These are phyloP conservation scores for Cyclophora albipunctata DNA, from an alignment of 2,888 invertebrate species.

Conservation along the genomic window DNA sequence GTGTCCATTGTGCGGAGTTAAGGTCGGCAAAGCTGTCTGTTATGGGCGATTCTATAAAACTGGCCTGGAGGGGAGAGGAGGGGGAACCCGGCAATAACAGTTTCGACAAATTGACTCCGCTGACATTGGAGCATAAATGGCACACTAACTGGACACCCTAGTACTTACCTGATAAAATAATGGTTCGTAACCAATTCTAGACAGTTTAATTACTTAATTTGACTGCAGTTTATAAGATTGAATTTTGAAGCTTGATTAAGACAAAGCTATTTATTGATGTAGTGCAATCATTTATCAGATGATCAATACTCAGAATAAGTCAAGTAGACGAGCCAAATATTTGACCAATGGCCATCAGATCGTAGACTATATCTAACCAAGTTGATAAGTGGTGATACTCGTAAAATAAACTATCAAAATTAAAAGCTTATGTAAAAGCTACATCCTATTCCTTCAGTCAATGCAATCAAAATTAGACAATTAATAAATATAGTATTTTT, in stretches of 20 bases:
- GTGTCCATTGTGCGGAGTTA: conserved; percentile 64
- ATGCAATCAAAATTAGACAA: no score
- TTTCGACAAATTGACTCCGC: conserved; percentile 68
- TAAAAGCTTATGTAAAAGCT: no score
- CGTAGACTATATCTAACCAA: no score
- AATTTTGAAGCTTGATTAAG: background rate
- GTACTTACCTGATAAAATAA: conserved; percentile 22
- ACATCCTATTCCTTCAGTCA: no score
- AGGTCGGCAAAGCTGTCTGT: conserved; percentile 53
- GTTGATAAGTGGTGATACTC: no score
- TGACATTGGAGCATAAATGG: conserved; percentile 50
- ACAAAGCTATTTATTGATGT: background rate
- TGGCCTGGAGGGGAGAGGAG: conserved; percentile 41
- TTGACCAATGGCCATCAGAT: no score
- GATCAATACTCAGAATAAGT: background rate
- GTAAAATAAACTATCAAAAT: no score
- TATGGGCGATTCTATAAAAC: conserved; percentile 60
- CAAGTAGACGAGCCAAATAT: background rate
- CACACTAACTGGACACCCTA: conserved; percentile 38
- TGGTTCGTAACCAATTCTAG: conserved; percentile 4
- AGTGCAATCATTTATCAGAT: background rate
- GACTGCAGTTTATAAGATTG: no score
- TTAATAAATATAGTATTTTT: background rate
- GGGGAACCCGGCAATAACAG: conserved; percentile 60
- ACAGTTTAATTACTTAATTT: conserved; percentile 6